Percentiles rank a stretch among this genome's conserved stretches.
Evolutionary conservation across 2,113 vertebrate genomes (phyloP).

Genomic region (Brachyistius frenatus): DNA sequence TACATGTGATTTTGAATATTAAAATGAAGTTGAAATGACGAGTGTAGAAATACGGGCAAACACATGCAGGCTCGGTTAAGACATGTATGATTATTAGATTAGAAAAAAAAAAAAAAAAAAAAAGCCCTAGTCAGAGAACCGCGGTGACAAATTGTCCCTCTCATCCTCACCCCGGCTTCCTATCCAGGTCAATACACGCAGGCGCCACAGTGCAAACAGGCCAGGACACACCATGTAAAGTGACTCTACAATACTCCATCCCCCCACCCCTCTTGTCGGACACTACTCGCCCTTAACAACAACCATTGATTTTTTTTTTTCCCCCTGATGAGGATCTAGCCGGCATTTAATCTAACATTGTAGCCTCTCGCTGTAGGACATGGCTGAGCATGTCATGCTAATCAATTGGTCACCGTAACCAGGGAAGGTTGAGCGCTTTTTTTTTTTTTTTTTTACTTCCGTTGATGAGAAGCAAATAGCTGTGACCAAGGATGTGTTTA

Average conservation of each 20-base stretch:
- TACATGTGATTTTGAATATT: background rate
- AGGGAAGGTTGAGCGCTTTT: constrained; percentile 46
- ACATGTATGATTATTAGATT: background rate
- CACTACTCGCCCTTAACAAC: constrained; percentile 88
- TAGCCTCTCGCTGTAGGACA: constrained; percentile 93
- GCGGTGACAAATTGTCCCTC: constrained; percentile 48
- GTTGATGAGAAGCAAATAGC: constrained; percentile 41
- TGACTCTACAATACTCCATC: constrained; percentile 80
- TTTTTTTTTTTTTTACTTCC: constrained; percentile 37
- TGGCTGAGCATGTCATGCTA: constrained; percentile 90
- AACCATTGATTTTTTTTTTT: constrained; percentile 95
- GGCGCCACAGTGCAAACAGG: constrained; percentile 88
- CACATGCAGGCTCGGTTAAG: background rate
- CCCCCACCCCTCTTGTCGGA: constrained; percentile 72
- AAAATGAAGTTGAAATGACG: background rate
- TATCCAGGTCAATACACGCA: constrained; percentile 89
- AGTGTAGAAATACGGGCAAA: background rate
- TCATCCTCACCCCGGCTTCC: constrained; percentile 60
- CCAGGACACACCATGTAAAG: constrained; percentile 86
- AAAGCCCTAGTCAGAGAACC: constrained; percentile 25
- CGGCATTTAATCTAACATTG: constrained; percentile 97
- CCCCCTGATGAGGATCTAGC: constrained; percentile 90
- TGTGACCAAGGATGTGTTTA: background rate
- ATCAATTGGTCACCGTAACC: constrained; percentile 93
- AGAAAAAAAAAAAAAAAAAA: background rate